Conservation (phyloP, 2,113 vertebrate genomes). For the Acinonyx jubatus region DNA sequence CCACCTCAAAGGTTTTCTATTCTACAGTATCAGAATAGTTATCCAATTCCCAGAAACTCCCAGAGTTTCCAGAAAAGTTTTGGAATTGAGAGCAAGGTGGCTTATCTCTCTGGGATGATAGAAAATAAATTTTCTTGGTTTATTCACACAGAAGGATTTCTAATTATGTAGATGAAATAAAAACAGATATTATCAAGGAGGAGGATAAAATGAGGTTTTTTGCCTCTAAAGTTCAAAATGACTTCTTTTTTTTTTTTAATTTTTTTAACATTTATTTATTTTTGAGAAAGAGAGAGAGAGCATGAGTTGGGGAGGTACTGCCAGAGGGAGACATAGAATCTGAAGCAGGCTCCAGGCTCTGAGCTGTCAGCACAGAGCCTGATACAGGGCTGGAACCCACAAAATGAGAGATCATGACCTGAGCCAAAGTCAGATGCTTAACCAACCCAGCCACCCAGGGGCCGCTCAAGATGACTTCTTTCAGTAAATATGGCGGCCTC, state of each 20-base stretch:
- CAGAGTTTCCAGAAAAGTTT: conserved; percentile 41
- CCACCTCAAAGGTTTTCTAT: not conserved
- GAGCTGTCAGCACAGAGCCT: too few species aligned
- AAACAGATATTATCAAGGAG: conserved; percentile 24
- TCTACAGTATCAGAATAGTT: not conserved
- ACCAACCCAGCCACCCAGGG: too few species aligned
- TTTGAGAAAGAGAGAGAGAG: too few species aligned
- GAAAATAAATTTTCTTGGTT: conserved; percentile 58
- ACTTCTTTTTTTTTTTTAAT: too few species aligned
- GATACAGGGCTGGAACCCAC: too few species aligned
- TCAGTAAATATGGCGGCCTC: not conserved
- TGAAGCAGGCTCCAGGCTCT: too few species aligned
- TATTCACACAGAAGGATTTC: conserved; percentile 39
- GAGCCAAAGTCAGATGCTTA: too few species aligned
- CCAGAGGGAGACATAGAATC: too few species aligned
- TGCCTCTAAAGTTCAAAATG: conserved; percentile 13
- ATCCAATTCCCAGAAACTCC: conserved; percentile 6
- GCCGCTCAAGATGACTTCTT: not conserved
- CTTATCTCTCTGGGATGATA: conserved; percentile 9
- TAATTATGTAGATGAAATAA: not conserved
- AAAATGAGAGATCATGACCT: too few species aligned
- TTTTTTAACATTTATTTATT: too few species aligned
- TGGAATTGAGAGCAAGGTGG: not conserved
- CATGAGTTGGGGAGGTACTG: too few species aligned
- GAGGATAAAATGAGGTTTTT: not conserved